phyloP scores from a whole-genome alignment of 2,113 vertebrate genomes.

The Thomomys bottae region DNA sequence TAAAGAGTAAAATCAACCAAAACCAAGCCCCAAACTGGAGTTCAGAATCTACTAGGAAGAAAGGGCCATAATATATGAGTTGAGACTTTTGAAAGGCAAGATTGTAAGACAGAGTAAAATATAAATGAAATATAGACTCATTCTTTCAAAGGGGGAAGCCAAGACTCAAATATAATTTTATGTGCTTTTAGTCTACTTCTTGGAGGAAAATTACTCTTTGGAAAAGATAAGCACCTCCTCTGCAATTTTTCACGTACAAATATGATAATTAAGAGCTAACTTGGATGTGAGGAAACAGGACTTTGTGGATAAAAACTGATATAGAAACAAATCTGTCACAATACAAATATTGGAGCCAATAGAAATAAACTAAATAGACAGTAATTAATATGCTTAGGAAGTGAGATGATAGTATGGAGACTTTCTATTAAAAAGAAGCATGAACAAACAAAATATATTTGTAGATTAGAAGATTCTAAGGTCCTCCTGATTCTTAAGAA shows the following conservation, averaged over 20 bases:
- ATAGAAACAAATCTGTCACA: background rate
- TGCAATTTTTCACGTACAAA: conserved; percentile 15
- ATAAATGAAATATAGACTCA: background rate
- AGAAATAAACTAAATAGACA: conserved; percentile 25
- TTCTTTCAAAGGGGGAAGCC: background rate
- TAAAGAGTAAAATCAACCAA: background rate
- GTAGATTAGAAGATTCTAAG: background rate
- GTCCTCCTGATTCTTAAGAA: conserved; percentile 7
- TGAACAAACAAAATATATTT: background rate
- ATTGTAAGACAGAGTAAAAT: background rate
- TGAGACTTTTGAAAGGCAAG: background rate
- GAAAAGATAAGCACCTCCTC: background rate
- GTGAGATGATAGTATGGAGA: background rate
- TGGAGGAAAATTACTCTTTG: conserved; percentile 8
- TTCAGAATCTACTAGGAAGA: background rate
- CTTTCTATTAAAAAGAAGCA: conserved; percentile 7
- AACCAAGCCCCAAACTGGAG: background rate
- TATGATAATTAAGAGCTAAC: conserved; percentile 20
- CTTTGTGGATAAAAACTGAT: background rate
- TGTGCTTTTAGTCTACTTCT: conserved; percentile 24
- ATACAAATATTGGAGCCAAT: background rate
- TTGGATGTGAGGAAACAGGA: background rate
- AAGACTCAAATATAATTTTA: background rate
- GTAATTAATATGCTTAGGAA: background rate
- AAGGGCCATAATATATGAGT: background rate